Conservation (phyloP, 1,140 invertebrate species). For the Cherax destructor region DNA sequence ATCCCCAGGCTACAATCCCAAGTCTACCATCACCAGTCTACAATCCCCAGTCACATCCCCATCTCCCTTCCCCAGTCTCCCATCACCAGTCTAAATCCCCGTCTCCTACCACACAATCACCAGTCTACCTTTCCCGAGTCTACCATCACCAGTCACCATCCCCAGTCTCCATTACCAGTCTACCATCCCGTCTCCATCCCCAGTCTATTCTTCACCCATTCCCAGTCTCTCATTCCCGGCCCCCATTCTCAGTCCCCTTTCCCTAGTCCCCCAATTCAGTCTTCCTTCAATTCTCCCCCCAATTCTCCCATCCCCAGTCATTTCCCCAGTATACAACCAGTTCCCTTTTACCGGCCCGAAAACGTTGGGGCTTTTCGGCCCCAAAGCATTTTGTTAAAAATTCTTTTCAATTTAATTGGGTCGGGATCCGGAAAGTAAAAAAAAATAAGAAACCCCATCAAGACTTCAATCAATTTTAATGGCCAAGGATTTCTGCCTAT, state of each 20-base stretch:
- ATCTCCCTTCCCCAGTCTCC: neutral
- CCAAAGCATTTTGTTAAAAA: conserved; percentile 49
- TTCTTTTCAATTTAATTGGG: conserved; percentile 55
- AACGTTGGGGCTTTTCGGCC: conserved; percentile 4
- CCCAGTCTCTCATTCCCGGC: neutral
- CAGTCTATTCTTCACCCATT: neutral
- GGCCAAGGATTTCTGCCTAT: conserved; percentile 52
- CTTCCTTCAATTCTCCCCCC: neutral
- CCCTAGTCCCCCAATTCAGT: neutral
- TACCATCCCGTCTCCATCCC: neutral
- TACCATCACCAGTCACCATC: no score
- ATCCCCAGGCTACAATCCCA: neutral
- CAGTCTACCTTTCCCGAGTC: no score
- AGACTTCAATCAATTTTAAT: conserved; percentile 62
- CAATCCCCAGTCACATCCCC: neutral
- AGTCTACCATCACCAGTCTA: no score
- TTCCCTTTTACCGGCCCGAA: neutral
- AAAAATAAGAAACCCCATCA: conserved; percentile 38
- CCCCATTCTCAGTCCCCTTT: neutral
- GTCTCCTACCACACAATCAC: no score
- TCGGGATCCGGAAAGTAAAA: conserved; percentile 12
- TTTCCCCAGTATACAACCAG: neutral
- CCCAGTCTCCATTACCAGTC: no score
- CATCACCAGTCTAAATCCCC: neutral
- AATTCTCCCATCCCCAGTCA: neutral